These are phyloP conservation scores for Scomber colias DNA, from an alignment of 2,113 vertebrate genomes.

Conservation along the genomic window DNA sequence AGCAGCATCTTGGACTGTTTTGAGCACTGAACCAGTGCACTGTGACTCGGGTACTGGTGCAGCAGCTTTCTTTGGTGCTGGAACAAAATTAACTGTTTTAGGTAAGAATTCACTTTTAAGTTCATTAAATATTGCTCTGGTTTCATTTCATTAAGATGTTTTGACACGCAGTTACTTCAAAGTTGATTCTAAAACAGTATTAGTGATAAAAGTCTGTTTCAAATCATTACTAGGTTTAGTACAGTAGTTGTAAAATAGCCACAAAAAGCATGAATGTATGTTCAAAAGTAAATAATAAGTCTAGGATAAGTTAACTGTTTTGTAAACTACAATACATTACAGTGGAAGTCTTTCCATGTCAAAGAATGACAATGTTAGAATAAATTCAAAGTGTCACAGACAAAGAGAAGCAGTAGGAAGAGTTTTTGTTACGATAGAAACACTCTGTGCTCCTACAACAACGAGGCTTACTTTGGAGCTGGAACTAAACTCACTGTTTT, in stretches of 20 bases:
- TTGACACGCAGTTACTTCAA: neutral
- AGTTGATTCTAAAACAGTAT: neutral
- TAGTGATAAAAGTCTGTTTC: neutral
- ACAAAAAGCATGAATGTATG: neutral
- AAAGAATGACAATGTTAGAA: neutral
- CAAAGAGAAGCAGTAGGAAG: conserved; percentile 7
- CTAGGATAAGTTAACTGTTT: too few species aligned
- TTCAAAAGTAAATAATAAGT: neutral
- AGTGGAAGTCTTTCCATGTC: neutral
- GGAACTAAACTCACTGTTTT: conserved; percentile 81
- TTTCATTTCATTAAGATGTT: neutral
- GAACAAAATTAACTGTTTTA: conserved; percentile 66
- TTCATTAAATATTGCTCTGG: neutral
- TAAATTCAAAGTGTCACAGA: rapidly evolving
- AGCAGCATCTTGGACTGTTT: too few species aligned
- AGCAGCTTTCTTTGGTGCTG: neutral
- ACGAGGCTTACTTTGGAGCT: conserved; percentile 69
- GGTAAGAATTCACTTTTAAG: neutral
- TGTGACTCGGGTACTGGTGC: too few species aligned
- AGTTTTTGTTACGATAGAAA: conserved; percentile 56
- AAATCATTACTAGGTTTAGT: neutral
- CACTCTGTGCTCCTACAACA: conserved; percentile 68
- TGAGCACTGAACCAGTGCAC: too few species aligned
- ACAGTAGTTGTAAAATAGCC: neutral
- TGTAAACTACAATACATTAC: neutral